Conservation (phyloP, 1,140 invertebrate genomes). For the Heliconius nattereri region DNA sequence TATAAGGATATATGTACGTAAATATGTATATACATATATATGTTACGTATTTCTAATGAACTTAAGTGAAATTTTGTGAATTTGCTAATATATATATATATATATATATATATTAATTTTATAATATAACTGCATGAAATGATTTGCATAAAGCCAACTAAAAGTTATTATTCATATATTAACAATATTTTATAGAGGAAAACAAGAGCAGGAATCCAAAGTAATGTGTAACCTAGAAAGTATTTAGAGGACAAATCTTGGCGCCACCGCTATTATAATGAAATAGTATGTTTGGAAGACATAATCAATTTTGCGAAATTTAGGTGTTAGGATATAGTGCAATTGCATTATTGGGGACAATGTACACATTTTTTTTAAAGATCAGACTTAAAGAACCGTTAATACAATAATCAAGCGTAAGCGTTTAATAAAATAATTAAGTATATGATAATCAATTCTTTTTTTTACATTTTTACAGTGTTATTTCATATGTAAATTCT, state of each 20-base stretch:
- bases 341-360: too few species aligned
- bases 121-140: background rate
- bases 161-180: constrained; percentile 32
- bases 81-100: too few species aligned
- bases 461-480: too few species aligned
- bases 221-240: constrained; percentile 44
- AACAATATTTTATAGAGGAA: constrained; percentile 29
- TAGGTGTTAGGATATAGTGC: too few species aligned
- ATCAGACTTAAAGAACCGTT: too few species aligned
- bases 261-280: background rate
- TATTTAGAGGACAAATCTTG: constrained; percentile 37
- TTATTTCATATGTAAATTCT: too few species aligned
- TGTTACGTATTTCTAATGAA: constrained; percentile 1
- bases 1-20: constrained; percentile 26
- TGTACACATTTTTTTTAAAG: too few species aligned
- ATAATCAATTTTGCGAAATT: background rate
- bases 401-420: too few species aligned
- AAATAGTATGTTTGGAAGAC: background rate
- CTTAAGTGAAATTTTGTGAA: background rate
- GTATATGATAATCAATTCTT: too few species aligned
- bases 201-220: constrained; percentile 21
- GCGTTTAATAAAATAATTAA: too few species aligned
- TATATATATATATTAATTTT: too few species aligned
- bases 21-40: too few species aligned
- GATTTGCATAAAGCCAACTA: background rate